Base-by-base conservation (phyloP, 2,888 invertebrate species). In the Cancer borealis region DNA sequence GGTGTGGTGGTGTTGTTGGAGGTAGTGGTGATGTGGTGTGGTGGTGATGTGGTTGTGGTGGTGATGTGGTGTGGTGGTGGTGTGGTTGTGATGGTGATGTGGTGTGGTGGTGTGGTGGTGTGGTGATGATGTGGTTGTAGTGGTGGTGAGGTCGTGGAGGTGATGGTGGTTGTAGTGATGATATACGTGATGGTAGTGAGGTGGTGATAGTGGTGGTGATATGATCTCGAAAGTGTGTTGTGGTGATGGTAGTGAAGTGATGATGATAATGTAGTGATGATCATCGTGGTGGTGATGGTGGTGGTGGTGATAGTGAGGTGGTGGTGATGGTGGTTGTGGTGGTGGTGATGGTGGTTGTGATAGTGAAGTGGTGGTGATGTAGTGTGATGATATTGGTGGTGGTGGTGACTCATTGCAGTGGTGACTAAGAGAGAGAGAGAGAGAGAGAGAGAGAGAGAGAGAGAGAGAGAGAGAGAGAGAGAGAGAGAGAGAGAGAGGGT, bases 381-480 rank as follows among this genome's bases (percentile, higher is more conserved):
- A 8, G 49, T 49, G 26, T 79, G 79, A 12, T 3, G 79, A 12
- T 79, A 12, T 8, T 79, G 79, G 26, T 84, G 84, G 84, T 84
- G 84, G 39, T 84, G 39, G 39, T 84, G 84, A 84, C 39, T 54
- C 54, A 54, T 39, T 39, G 39, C 39, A 39, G 39, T 39, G 39
- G 39, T 54, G 54, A 12, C 12, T 54, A 54, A 17, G 46, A 45
- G 14, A 60, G 30, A 60, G 79, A 73, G 73, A 66, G 92, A 92
- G 46, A 60, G 92, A 46, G 45, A 39, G 79, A 45, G 73, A 73
- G 84, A 45, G 26, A 46, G 79, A 39, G 26, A 26, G 46, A n/a
- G 47, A 79, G 92, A 92, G 87, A 87, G 87, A 49, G 54, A 46
- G 92, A 92, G 92, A 87, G 49, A 87, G 87, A 87, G 84, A 84